Evolutionary conservation across 92 coral and sea anemone genomes (phyloP), one percentile per base, ranked within the genome.

Genomic region (Porites lobata): DNA sequence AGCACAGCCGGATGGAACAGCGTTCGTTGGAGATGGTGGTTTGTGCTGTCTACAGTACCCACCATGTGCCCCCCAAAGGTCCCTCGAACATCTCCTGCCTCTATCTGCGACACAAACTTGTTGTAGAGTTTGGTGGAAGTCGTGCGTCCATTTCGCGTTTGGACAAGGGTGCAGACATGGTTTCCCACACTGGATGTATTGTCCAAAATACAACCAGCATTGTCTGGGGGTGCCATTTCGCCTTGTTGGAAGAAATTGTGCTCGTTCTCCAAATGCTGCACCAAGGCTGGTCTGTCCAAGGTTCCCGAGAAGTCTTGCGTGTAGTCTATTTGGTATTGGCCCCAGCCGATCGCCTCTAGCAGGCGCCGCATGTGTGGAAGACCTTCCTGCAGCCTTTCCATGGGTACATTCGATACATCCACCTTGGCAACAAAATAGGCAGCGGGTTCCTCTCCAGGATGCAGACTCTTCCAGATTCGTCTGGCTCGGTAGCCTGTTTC

Each of bases 301-400:
- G 1, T 22, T 18, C 69, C 69, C 1, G 26, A 65, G 26, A 65
- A 65, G 26, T 65, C 50, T 72, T 72, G 77, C 51, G 77, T 72
- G 77, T 72, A 72, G 53, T 72, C 50, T n/a, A 20, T 72, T 17
- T 50, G 50, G 77, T 72, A 72, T 17, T 17, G 77, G 1, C 77
- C 56, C 18, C 10, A 69, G 22, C 75, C 75, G 24, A 69, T 12
- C 22, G 22, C 22, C 22, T 21, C 22, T 21, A 21, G 57, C 8
- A 19, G 72, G 22, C 72, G 22, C 72, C 3, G 24, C 24, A 67
- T 19, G 72, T 26, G 1, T 67, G 72, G 72, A 13, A 67, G 72
- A 9, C 24, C 72, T 19, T 19, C 7, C 72, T 67, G 72, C 72
- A 67, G 72, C 72, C 38, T 26, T 67, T 2, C 72, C 72, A 67